Base-by-base conservation (phyloP, 2,888 invertebrate species). In the Mesorhabditis spiculigera region DNA sequence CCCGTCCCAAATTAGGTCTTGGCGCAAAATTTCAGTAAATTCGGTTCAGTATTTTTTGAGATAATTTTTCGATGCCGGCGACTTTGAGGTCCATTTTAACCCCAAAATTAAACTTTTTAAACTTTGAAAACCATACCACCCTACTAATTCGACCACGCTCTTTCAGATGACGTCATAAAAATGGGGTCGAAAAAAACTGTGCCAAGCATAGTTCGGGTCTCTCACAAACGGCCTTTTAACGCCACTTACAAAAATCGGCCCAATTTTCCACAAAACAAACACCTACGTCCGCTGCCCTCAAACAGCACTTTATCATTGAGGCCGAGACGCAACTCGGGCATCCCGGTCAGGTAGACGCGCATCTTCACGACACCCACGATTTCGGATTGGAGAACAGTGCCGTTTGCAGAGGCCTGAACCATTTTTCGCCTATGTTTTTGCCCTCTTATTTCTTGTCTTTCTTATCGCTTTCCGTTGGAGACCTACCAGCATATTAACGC, bases 291-390 rank as follows among this genome's bases (percentile, higher is more conserved):
- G 1, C 95, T 96, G 80, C 94, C 94, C 87, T 98, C 96, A 88
- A 98, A 98, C 2, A 97, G 88, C 4, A 98, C 89, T 88, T 97
- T 98, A 86, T 98, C 97, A 87, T 98, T 98, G 3, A 98, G 89
- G 0, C 97, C 97, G 43, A 98, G 89, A 65, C 97, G 90, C 69
- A 98, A 87, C 87, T 98, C 97, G 0, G 97, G 97, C 97, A 98
- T 98, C 8, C 97, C 97, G 5, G 95, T 94, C 50, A 98, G 88
- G 87, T 95, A 97, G 0, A 97, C 97, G 77, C 97, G 90, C 97
- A 98, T 98, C 89, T 96, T 96, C 71, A 98, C 95, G 69, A 94
- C 93, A 68, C 97, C 97, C 16, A 97, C 96, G 81, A 98, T 97
- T 88, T 98, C 97, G 87, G 95, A 95, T 67, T 95, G 90, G 69